Evolutionary conservation across 1,140 invertebrate genomes (phyloP).

Genomic region (Drosophila micromelanica): DNA sequence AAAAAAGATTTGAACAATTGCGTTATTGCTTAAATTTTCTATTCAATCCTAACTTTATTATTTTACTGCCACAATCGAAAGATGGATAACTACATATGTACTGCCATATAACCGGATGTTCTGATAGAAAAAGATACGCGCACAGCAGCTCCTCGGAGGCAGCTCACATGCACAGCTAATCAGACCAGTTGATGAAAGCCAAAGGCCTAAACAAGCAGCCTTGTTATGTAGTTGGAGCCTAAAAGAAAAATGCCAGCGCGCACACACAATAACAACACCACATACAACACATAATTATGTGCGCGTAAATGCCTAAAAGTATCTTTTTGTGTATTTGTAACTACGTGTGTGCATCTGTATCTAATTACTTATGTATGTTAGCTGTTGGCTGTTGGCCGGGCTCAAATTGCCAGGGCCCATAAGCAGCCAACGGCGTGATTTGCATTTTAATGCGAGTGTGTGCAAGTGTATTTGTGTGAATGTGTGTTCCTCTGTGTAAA

Average conservation of each 20-base stretch:
- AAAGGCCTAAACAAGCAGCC: slow-evolving; percentile 26
- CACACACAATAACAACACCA: slow-evolving; percentile 29
- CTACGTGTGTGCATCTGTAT: slow-evolving; percentile 60
- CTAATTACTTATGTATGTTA: slow-evolving; percentile 60
- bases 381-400: slow-evolving; percentile 37
- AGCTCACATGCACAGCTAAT: slow-evolving; percentile 20
- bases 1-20: slow-evolving; percentile 1
- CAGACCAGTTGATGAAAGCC: slow-evolving; percentile 32
- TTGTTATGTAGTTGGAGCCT: slow-evolving; percentile 28
- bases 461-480: slow-evolving; percentile 21
- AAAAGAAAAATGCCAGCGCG: slow-evolving; percentile 18
- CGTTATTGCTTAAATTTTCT: slow-evolving; percentile 7
- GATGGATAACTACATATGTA: neutral
- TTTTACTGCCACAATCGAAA: neutral
- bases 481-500: slow-evolving; percentile 35
- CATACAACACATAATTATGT: slow-evolving; percentile 37
- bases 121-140: slow-evolving; percentile 14
- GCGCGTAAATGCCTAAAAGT: slow-evolving; percentile 35
- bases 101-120: slow-evolving; percentile 29
- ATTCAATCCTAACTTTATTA: neutral
- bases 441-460: slow-evolving; percentile 73
- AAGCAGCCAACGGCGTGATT: slow-evolving; percentile 63
- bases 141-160: slow-evolving; percentile 25
- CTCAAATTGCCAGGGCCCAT: slow-evolving; percentile 66
- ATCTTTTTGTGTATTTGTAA: slow-evolving; percentile 35